Evolutionary conservation across 2,113 vertebrate species (phyloP), one percentile per base, ranked within the genome.

Genomic region (Myotis brandtii): DNA sequence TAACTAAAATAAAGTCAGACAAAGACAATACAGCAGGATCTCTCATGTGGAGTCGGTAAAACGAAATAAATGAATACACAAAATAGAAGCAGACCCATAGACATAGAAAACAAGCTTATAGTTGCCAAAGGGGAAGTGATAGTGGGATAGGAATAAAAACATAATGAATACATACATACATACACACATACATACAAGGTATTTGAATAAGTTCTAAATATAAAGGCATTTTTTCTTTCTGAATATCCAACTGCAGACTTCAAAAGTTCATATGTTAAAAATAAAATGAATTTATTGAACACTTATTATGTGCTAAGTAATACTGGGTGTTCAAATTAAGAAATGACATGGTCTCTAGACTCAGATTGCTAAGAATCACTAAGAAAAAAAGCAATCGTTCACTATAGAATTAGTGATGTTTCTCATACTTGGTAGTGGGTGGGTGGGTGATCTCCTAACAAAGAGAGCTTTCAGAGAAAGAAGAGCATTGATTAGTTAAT

Each of bases 181-280:
- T 25, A 82, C 64, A 43, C 23, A 32, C 6, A 34, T 21, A 89
- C 21, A 80, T 50, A 52, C 6, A 50, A 88, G 20, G 73, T 20
- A 40, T 86, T 48, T 80, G 76, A 62, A 73, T 77, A 86, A 89
- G 52, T 11, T 66, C 30, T 67, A 86, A 88, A 86, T 77, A 48
- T 1, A 72, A 81, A 94, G 46, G 32, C 37, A 86, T 67, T 91
- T 69, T 80, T 73, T 72, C 4, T 66, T 92, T 48, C 50, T 73
- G 9, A 77, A 3, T 21, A 50, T 40, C 20, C 32, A 93, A 76
- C 14, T 23, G 27, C 82, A 79, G 48, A 54, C 67, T 69, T 37
- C 59, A 89, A 93, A 95, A 94, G 27, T 8, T 87, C 7, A 67
- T 32, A 62, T 34, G 67, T 85, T 66, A 85, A 91, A 6, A 84